phyloP scores from a whole-genome alignment of 2,888 invertebrate species.

The Pteria penguin region DNA sequence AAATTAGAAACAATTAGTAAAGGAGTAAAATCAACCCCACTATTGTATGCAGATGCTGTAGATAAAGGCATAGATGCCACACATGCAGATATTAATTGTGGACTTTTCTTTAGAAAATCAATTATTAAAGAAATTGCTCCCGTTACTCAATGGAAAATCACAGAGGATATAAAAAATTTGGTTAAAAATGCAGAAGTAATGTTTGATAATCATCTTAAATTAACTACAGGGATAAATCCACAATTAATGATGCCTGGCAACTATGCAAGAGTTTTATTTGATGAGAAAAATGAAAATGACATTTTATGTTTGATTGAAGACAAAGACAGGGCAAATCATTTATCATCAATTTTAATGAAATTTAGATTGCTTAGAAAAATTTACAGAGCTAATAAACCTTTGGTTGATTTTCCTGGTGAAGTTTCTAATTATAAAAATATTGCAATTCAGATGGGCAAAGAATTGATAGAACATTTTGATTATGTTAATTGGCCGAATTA shows the following conservation, averaged over 20 bases:
- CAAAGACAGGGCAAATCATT: not conserved
- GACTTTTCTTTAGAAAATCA: slow-evolving; percentile 4
- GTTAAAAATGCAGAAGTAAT: not conserved
- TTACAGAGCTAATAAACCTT: slow-evolving; percentile 7
- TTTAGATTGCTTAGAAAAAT: slow-evolving; percentile 4
- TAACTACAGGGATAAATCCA: slow-evolving; percentile 11
- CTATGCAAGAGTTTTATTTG: slow-evolving; percentile 18
- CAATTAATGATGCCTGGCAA: slow-evolving; percentile 21
- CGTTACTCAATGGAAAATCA: slow-evolving; percentile 13
- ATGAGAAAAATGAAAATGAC: not conserved
- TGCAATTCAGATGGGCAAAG: slow-evolving; percentile 7
- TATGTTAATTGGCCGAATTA: not conserved
- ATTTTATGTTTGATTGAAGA: not conserved
- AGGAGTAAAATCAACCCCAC: not conserved
- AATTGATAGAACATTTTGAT: slow-evolving; percentile 8
- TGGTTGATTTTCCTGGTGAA: not conserved
- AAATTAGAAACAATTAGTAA: slow-evolving; percentile 9
- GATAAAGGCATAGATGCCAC: slow-evolving; percentile 15
- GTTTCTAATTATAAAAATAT: not conserved
- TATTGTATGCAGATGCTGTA: not conserved
- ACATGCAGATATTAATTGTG: not conserved
- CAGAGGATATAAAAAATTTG: not conserved
- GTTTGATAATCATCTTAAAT: slow-evolving; percentile 12
- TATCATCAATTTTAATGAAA: not conserved
- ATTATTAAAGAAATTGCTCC: slow-evolving; percentile 5